Evolutionary conservation across 2,113 vertebrate species (phyloP).

Genomic region (Pelmatolapia mariae): DNA sequence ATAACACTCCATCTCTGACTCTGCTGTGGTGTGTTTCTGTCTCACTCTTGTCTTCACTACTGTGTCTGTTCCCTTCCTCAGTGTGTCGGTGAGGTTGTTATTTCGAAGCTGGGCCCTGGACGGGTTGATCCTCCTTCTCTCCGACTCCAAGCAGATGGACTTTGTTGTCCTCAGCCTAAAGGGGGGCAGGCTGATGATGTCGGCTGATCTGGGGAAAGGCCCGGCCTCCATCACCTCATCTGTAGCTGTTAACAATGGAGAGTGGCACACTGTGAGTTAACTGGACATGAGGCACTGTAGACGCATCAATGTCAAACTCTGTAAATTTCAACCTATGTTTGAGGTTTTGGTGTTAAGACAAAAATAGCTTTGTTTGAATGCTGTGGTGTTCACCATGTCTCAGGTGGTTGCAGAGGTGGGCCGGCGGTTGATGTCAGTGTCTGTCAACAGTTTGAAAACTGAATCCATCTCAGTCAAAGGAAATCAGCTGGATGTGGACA

Average conservation of each 20-base stretch:
- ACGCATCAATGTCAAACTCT: neutral
- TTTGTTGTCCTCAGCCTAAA: constrained; percentile 79
- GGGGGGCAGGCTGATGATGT: constrained; percentile 75
- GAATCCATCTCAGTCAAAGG: constrained; percentile 63
- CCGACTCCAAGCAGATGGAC: constrained; percentile 84
- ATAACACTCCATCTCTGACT: neutral
- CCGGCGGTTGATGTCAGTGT: neutral
- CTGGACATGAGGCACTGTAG: rapidly evolving
- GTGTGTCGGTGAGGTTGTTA: constrained; percentile 78
- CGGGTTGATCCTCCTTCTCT: constrained; percentile 82
- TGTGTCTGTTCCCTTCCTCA: constrained; percentile 25
- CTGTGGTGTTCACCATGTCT: neutral
- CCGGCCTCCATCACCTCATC: constrained; percentile 74
- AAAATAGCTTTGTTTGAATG: neutral
- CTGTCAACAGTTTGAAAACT: constrained; percentile 69
- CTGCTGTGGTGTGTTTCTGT: neutral
- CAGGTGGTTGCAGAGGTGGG: constrained; percentile 42
- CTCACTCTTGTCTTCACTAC: rapidly evolving
- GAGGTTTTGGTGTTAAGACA: neutral
- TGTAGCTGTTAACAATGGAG: constrained; percentile 76
- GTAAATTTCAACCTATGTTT: neutral
- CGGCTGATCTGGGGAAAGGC: constrained; percentile 87
- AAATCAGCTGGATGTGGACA: constrained; percentile 85
- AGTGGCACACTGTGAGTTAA: constrained; percentile 83
- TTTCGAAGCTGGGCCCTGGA: constrained; percentile 79